These are phyloP conservation scores for Grantiella picta DNA, from an alignment of 2,113 vertebrate genomes.

Conservation along the genomic window DNA sequence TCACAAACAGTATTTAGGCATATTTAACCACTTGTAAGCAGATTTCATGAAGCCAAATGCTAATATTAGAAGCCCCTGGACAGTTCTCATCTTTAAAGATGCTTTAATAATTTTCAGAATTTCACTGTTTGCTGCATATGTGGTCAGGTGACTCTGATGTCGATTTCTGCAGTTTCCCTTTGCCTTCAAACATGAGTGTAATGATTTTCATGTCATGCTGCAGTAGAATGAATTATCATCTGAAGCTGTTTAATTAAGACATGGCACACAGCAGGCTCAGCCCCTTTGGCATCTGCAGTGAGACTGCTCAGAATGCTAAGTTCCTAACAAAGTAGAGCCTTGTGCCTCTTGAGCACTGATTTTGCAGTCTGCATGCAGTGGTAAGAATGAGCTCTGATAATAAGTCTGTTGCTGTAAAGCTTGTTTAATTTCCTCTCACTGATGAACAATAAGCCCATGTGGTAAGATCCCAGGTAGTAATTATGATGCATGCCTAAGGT, in stretches of 20 bases:
- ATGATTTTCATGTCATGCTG: conserved; percentile 28
- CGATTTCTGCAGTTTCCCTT: not conserved
- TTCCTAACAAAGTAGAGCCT: not conserved
- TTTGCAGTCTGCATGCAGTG: not conserved
- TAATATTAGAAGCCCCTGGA: not conserved
- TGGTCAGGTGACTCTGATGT: not conserved
- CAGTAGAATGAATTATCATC: conserved; percentile 46
- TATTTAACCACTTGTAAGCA: not conserved
- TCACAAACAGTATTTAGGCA: not conserved
- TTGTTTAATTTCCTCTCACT: not conserved
- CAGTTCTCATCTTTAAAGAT: not conserved
- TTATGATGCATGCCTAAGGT: not conserved
- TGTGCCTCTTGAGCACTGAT: not conserved
- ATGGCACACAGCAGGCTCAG: conserved; percentile 24
- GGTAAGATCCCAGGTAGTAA: not conserved
- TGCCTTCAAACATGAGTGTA: not conserved
- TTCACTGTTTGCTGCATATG: not conserved
- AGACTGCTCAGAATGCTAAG: conserved; percentile 24
- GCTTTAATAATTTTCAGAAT: not conserved
- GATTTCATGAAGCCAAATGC: not conserved
- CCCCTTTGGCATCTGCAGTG: not conserved
- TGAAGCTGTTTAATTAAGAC: conserved; percentile 49
- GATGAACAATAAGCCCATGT: not conserved
- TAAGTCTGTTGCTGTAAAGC: conserved; percentile 3
- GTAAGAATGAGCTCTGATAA: conserved; percentile 12